These are phyloP conservation scores for Origma solitaria DNA, from an alignment of 2,113 vertebrate species.

Conservation along the genomic window DNA sequence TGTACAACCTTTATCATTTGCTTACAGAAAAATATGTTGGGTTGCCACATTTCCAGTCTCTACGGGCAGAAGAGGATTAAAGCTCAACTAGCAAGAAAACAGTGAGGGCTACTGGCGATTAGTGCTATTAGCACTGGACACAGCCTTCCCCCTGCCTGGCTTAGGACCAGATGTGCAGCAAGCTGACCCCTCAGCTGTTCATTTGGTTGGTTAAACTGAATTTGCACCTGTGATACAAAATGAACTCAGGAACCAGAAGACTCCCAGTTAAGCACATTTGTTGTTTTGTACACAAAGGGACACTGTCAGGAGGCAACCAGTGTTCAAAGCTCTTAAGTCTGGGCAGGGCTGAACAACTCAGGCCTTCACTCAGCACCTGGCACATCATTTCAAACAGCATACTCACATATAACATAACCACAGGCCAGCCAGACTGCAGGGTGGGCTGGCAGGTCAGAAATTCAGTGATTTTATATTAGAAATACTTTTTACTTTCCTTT, in stretches of 20 bases:
- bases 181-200: slow-evolving; percentile 60
- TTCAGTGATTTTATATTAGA: neutral
- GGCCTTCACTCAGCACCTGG: slow-evolving; percentile 4
- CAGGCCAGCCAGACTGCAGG: neutral
- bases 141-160: neutral
- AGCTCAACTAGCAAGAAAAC: slow-evolving; percentile 11
- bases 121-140: neutral
- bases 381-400: neutral
- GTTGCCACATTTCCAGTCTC: neutral
- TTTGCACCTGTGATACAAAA: slow-evolving; percentile 62
- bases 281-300: slow-evolving; percentile 33
- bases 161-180: slow-evolving; percentile 11
- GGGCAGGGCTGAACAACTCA: neutral
- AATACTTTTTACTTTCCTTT: neutral
- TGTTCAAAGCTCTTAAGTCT: neutral
- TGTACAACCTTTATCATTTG: neutral
- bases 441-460: neutral
- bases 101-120: neutral
- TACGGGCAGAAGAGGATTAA: slow-evolving; percentile 22
- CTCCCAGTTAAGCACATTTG: neutral
- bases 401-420: rapidly evolving
- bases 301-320: neutral
- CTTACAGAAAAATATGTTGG: neutral
- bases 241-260: neutral
- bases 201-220: slow-evolving; percentile 22